A percentile compares a stretch with the other conserved stretches of the same genome.
Evolutionary conservation across 2,113 vertebrate genomes (phyloP).

Genomic region (Aspiorhynchus laticeps): DNA sequence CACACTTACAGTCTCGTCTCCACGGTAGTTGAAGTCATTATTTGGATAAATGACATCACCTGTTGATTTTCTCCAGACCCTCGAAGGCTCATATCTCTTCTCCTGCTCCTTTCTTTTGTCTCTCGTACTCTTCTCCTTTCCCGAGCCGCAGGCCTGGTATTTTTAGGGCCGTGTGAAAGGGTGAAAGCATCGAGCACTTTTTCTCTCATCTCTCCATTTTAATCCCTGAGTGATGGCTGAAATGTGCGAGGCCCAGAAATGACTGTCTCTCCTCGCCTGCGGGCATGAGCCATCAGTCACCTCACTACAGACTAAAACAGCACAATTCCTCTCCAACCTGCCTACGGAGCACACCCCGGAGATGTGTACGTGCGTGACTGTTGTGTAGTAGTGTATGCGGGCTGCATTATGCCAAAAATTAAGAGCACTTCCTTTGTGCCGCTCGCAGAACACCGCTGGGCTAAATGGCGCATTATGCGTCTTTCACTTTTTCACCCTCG

Average conservation of each 20-base stretch:
- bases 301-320: slow-evolving; percentile 50
- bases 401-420: slow-evolving; percentile 53
- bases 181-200: slow-evolving; percentile 31
- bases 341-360: slow-evolving; percentile 31
- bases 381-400: slow-evolving; percentile 49
- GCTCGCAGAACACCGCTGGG: slow-evolving; percentile 33
- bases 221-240: slow-evolving; percentile 58
- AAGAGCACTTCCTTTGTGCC: slow-evolving; percentile 50
- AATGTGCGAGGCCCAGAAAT: slow-evolving; percentile 55
- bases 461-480: slow-evolving; percentile 47
- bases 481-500: slow-evolving; percentile 39
- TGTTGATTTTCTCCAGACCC: slow-evolving; percentile 62
- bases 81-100: slow-evolving; percentile 48
- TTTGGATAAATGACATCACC: slow-evolving; percentile 67
- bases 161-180: slow-evolving; percentile 34
- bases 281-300: slow-evolving; percentile 62
- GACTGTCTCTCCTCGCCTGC: slow-evolving; percentile 53
- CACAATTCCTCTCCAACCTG: slow-evolving; percentile 51
- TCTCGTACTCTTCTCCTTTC: slow-evolving; percentile 14
- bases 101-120: slow-evolving; percentile 40
- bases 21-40: slow-evolving; percentile 50
- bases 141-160: slow-evolving; percentile 44
- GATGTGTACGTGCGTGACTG: not conserved
- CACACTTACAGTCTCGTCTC: slow-evolving; percentile 44
- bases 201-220: slow-evolving; percentile 58